Conservation (phyloP, 2,797 vertebrate genomes). For the Huso huso region DNA sequence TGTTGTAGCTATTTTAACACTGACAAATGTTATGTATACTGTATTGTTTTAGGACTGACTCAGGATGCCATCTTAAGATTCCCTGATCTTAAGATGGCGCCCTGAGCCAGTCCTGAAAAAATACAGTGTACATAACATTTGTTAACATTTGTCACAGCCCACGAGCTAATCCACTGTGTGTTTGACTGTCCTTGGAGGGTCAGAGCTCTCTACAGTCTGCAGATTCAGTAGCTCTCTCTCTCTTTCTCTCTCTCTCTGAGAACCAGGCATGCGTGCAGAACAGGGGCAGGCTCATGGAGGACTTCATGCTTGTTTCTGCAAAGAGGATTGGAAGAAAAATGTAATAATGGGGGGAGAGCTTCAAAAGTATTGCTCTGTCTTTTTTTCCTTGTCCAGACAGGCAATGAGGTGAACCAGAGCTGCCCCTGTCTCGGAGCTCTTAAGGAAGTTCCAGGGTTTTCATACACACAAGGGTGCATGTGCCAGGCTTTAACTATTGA, state of each 20-base stretch:
- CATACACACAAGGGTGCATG: background rate
- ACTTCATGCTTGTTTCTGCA: background rate
- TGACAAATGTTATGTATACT: background rate
- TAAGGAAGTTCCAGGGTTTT: background rate
- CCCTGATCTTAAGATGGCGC: constrained; percentile 25
- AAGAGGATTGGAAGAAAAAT: constrained; percentile 8
- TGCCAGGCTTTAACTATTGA: constrained; percentile 5
- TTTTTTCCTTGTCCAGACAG: constrained; percentile 1
- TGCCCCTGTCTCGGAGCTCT: too few species aligned
- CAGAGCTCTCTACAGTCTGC: constrained; percentile 6
- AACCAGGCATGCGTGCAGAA: background rate
- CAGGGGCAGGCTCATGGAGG: background rate
- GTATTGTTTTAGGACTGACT: constrained; percentile 8
- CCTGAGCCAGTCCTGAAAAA: constrained; percentile 11
- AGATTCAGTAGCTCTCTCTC: background rate
- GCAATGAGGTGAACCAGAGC: constrained; percentile 15
- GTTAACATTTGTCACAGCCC: background rate
- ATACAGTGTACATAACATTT: background rate
- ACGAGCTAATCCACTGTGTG: constrained; percentile 22
- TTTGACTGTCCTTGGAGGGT: constrained; percentile 25
- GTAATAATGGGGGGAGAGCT: background rate
- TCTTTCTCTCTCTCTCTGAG: background rate
- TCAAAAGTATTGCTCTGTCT: background rate
- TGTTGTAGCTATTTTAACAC: background rate
- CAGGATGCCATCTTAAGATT: constrained; percentile 25